These are phyloP conservation scores for Protaetia brevitarsis DNA, from an alignment of 1,140 invertebrate species.

Conservation along the genomic window DNA sequence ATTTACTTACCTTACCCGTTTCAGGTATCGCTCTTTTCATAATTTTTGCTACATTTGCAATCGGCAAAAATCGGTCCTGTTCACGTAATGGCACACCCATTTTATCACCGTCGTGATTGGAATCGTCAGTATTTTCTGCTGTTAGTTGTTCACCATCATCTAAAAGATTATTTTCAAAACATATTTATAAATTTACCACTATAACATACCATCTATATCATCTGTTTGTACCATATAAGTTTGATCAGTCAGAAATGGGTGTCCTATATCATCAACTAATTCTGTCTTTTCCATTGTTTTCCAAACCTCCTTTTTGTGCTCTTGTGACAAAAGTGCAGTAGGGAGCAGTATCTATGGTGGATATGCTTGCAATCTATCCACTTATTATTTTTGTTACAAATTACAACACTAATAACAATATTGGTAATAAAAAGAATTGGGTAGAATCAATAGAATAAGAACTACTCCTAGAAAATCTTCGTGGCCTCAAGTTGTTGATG, in stretches of 20 bases:
- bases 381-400: too few species aligned
- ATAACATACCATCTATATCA: slow-evolving; percentile 51
- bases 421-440: too few species aligned
- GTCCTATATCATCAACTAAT: slow-evolving; percentile 52
- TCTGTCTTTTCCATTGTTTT: slow-evolving; percentile 54
- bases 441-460: too few species aligned
- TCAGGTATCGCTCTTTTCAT: slow-evolving; percentile 98
- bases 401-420: too few species aligned
- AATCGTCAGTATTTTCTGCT: slow-evolving; percentile 72
- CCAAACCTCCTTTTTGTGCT: not conserved
- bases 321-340: not conserved
- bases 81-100: slow-evolving; percentile 64
- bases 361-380: too few species aligned
- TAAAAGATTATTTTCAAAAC: not conserved
- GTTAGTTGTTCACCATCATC: slow-evolving; percentile 40
- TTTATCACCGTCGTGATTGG: slow-evolving; percentile 59
- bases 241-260: slow-evolving; percentile 46
- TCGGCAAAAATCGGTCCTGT: slow-evolving; percentile 95
- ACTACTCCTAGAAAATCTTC: too few species aligned
- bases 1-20: slow-evolving; percentile 78
- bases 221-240: slow-evolving; percentile 51
- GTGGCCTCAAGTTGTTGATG: too few species aligned
- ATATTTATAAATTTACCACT: not conserved
- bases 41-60: slow-evolving; percentile 98
- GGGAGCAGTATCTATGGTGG: not conserved